Evolutionary conservation across 2,113 vertebrate genomes (phyloP).

Genomic region (Spheniscus mendiculus): DNA sequence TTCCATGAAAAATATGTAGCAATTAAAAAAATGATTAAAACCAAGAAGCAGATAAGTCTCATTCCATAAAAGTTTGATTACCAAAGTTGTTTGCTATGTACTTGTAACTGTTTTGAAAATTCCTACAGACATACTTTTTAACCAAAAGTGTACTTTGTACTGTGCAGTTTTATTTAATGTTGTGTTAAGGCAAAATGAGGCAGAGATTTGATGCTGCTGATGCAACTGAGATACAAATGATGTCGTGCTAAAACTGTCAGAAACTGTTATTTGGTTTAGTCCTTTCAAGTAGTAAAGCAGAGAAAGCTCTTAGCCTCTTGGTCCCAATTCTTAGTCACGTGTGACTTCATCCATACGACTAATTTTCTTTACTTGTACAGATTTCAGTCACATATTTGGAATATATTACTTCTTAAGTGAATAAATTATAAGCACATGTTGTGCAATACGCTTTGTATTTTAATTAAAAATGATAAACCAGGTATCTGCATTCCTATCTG

Average conservation of each 20-base stretch:
- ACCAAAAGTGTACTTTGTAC: neutral
- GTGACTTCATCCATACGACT: neutral
- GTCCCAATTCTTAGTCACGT: neutral
- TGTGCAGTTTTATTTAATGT: neutral
- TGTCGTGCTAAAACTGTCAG: neutral
- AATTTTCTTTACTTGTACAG: neutral
- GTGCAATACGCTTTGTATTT: neutral
- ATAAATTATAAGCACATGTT: neutral
- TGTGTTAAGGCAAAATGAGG: neutral
- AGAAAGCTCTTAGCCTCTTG: neutral
- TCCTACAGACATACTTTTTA: neutral
- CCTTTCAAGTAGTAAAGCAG: neutral
- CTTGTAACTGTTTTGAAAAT: neutral
- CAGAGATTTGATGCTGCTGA: neutral
- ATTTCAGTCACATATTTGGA: neutral
- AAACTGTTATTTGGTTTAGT: neutral
- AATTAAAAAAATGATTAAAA: neutral
- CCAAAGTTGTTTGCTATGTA: neutral
- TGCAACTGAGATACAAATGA: neutral
- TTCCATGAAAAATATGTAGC: neutral
- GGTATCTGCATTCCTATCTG: neutral
- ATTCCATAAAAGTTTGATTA: neutral
- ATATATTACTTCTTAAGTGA: neutral
- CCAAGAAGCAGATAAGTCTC: fast-evolving
- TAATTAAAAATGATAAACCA: constrained; percentile 16